These are phyloP conservation scores for Heliocidaris tuberculata DNA, from an alignment of 35 echinoderm and acorn worm genomes.

Conservation along the genomic window DNA sequence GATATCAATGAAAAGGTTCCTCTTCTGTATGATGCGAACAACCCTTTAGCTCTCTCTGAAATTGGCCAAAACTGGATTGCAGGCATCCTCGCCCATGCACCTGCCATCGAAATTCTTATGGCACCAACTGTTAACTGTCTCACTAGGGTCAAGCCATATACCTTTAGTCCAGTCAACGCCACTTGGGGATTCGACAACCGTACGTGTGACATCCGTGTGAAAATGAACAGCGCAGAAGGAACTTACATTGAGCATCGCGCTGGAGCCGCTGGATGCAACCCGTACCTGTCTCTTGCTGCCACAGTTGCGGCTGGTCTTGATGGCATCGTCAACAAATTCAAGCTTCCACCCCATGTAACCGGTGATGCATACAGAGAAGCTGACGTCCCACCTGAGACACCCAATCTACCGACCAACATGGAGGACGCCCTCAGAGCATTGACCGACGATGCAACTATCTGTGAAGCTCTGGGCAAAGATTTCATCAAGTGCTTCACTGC, in stretches of 20 bases:
- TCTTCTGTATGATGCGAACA: constrained; percentile 38
- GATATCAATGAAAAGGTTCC: not conserved
- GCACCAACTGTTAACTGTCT: constrained; percentile 56
- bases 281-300: constrained; percentile 62
- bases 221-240: constrained; percentile 40
- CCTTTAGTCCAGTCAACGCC: constrained; percentile 36
- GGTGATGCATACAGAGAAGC: constrained; percentile 36
- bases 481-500: constrained; percentile 68
- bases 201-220: constrained; percentile 39
- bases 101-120: constrained; percentile 32
- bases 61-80: constrained; percentile 52
- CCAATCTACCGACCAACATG: constrained; percentile 51
- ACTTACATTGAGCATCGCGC: constrained; percentile 75
- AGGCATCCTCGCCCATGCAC: constrained; percentile 47
- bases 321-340: constrained; percentile 59
- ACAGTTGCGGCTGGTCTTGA: constrained; percentile 67
- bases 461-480: constrained; percentile 55
- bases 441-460: constrained; percentile 44
- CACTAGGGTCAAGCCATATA: not conserved
- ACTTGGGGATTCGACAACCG: constrained; percentile 63
- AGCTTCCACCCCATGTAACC: constrained; percentile 41
- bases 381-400: constrained; percentile 42
- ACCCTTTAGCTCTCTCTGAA: constrained; percentile 30
- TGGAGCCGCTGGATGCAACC: constrained; percentile 56
- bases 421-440: constrained; percentile 60